A percentile compares a stretch with the other conserved stretches of the same genome.
phyloP scores from a whole-genome alignment of 1,140 invertebrate species.

The Drosophila nasuta region DNA sequence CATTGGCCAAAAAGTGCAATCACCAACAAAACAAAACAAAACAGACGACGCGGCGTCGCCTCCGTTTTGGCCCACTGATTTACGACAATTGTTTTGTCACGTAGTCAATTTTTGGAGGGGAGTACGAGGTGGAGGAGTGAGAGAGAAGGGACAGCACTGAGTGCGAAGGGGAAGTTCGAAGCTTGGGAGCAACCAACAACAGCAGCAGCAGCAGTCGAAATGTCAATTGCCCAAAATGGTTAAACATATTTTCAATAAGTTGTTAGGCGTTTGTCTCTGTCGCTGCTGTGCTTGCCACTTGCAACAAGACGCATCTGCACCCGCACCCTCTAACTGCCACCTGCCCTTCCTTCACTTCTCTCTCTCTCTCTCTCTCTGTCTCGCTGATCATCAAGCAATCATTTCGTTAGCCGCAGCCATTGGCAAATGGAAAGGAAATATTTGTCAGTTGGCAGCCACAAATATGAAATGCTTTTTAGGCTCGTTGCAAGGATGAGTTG shows the following conservation, averaged over 20 bases:
- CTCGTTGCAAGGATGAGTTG: conserved; percentile 22
- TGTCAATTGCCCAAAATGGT: conserved; percentile 78
- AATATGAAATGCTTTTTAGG: conserved; percentile 20
- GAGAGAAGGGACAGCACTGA: neutral
- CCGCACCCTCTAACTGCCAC: neutral
- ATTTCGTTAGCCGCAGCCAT: conserved; percentile 25
- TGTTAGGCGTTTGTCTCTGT: conserved; percentile 76
- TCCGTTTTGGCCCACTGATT: conserved; percentile 65
- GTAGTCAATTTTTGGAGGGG: conserved; percentile 46
- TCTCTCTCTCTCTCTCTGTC: neutral
- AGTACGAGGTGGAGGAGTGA: too few relatives aligned
- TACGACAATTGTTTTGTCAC: conserved; percentile 81
- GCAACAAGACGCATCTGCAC: conserved; percentile 23
- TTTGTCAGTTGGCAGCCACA: conserved; percentile 27
- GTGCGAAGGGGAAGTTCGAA: neutral
- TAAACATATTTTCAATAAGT: conserved; percentile 81
- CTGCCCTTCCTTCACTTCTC: neutral
- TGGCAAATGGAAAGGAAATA: conserved; percentile 49
- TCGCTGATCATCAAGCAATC: conserved; percentile 9
- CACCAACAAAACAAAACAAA: conserved; percentile 10
- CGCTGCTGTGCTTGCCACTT: conserved; percentile 24
- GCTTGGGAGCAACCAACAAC: conserved; percentile 9
- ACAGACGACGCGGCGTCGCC: conserved; percentile 34
- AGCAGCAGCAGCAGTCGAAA: conserved; percentile 57
- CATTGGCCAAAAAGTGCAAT: conserved; percentile 52